Conservation (phyloP, 1,140 invertebrate species). For the Propsilocerus akamusi region DNA sequence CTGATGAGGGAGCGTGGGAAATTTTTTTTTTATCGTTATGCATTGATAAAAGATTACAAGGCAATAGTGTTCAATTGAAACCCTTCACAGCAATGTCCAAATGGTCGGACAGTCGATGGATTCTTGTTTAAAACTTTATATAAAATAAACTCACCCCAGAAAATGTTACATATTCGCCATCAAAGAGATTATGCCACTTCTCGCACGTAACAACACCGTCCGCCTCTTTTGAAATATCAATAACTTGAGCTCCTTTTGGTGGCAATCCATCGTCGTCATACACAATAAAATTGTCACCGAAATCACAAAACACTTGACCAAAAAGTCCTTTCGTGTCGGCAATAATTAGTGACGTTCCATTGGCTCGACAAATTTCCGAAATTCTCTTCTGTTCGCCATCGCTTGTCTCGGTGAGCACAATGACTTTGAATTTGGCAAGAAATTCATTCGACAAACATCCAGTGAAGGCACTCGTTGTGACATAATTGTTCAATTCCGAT, state of each 20-base stretch:
- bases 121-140: no score
- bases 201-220: constrained; percentile 84
- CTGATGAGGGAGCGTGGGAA: constrained; percentile 18
- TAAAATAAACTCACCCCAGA: constrained; percentile 44
- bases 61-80: no score
- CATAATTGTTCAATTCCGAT: constrained; percentile 87
- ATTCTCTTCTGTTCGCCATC: constrained; percentile 62
- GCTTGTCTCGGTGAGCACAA: constrained; percentile 70
- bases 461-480: constrained; percentile 56
- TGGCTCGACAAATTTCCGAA: constrained; percentile 57
- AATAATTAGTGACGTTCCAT: constrained; percentile 73
- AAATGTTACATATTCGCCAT: constrained; percentile 92
- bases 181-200: constrained; percentile 73
- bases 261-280: constrained; percentile 79
- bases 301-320: constrained; percentile 91
- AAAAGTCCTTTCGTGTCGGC: constrained; percentile 85
- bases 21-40: no score
- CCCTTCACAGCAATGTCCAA: no score
- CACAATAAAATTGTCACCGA: constrained; percentile 74
- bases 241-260: constrained; percentile 71
- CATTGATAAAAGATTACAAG: no score
- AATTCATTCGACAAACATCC: constrained; percentile 61
- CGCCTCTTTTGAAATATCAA: constrained; percentile 58
- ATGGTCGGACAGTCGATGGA: no score
- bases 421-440: constrained; percentile 66